These are phyloP conservation scores for Podiceps cristatus DNA, from an alignment of 2,113 vertebrate genomes.

Conservation along the genomic window DNA sequence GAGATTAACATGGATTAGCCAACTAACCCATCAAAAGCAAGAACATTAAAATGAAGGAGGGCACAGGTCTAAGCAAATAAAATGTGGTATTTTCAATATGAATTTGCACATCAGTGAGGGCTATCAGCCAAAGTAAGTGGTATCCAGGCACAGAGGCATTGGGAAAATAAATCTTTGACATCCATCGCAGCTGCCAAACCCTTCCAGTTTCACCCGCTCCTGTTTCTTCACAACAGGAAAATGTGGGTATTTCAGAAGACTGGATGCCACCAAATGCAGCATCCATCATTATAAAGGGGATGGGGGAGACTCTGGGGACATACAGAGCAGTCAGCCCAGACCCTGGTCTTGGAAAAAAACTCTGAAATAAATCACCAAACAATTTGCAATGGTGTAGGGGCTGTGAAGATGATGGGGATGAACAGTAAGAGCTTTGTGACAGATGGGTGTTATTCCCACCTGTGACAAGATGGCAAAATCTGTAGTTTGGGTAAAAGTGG, in stretches of 20 bases:
- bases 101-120: neutral
- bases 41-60: neutral
- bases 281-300: neutral
- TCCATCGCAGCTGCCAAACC: neutral
- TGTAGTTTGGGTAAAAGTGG: neutral
- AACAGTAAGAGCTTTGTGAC: neutral
- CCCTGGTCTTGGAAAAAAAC: neutral
- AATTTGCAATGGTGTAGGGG: neutral
- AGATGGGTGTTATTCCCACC: neutral
- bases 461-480: neutral
- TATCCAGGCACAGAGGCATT: neutral
- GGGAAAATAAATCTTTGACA: neutral
- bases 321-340: neutral
- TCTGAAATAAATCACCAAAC: neutral
- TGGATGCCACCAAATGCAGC: neutral
- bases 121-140: neutral
- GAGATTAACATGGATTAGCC: neutral
- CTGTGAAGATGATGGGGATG: neutral
- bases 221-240: neutral
- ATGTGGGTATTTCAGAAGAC: neutral
- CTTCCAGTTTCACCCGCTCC: neutral
- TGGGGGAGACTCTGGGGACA: too few relatives aligned
- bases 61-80: neutral
- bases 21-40: conserved; percentile 7
- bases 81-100: neutral